A percentile compares a stretch with the other conserved stretches of the same genome.
Conservation (phyloP, 2,797 vertebrate genomes). For the Falco berigora region DNA sequence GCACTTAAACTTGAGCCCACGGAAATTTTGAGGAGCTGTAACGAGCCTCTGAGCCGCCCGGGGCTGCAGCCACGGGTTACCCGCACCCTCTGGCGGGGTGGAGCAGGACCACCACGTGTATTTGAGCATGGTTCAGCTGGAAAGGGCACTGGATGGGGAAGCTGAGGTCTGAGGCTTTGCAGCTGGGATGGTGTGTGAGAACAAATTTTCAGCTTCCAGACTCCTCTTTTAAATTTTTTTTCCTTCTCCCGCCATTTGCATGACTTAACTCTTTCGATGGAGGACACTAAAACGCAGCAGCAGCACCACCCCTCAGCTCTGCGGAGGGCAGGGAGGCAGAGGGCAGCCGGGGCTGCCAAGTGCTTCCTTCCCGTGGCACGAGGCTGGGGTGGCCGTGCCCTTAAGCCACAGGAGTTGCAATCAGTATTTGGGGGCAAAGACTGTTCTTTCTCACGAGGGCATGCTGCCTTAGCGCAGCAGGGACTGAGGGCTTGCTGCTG, state of each 20-base stretch:
- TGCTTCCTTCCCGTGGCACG: neutral
- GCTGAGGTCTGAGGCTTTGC: neutral
- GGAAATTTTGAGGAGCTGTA: neutral
- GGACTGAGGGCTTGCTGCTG: neutral
- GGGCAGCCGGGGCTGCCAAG: neutral
- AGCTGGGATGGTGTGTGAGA: neutral
- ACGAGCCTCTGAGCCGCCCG: neutral
- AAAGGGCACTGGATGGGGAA: neutral
- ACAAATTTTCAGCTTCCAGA: neutral
- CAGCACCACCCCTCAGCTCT: neutral
- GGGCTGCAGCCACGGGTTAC: neutral
- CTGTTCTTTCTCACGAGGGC: neutral
- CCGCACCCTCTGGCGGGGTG: neutral
- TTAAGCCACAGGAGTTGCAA: neutral
- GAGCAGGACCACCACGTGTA: rapidly evolving
- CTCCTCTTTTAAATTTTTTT: neutral
- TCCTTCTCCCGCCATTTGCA: neutral
- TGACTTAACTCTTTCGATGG: neutral
- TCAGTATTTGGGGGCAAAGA: neutral
- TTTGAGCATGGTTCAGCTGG: neutral
- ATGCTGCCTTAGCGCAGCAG: neutral
- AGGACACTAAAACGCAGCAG: neutral
- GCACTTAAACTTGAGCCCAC: neutral
- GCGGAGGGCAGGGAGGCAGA: neutral
- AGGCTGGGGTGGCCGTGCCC: neutral